These are phyloP conservation scores for Mustelus asterias DNA, from an alignment of 2,113 vertebrate genomes.

Conservation along the genomic window DNA sequence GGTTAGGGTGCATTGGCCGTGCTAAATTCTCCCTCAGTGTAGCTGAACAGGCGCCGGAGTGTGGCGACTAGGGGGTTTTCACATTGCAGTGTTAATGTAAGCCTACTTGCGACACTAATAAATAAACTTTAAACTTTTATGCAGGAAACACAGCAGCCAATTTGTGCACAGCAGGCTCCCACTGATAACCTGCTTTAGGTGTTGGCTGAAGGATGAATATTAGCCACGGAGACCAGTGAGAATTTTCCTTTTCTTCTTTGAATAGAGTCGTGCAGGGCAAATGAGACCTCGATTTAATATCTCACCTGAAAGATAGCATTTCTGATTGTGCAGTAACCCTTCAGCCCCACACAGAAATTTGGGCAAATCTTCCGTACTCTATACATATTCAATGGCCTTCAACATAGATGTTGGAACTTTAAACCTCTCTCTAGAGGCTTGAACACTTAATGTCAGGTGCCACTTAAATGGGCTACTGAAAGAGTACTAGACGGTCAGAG, in stretches of 20 bases:
- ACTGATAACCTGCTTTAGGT: background rate
- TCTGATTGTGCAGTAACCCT: background rate
- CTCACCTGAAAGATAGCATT: background rate
- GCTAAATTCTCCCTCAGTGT: no score
- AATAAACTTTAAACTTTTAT: no score
- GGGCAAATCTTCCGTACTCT: background rate
- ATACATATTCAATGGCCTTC: background rate
- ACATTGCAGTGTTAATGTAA: no score
- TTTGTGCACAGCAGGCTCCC: background rate
- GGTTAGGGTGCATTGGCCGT: no score
- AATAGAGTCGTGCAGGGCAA: background rate
- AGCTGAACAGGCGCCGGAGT: no score
- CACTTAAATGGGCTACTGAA: background rate
- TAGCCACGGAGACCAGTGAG: background rate
- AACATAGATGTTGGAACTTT: background rate
- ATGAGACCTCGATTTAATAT: no score
- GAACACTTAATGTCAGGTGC: background rate
- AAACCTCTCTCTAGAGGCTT: background rate
- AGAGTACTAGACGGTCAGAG: background rate
- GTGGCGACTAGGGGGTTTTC: no score
- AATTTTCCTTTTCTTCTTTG: background rate
- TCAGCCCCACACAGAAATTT: background rate
- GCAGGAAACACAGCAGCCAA: background rate
- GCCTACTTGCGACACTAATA: no score
- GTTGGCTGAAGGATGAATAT: background rate